Evolutionary conservation across 2,888 invertebrate species (phyloP), one percentile per base, ranked within the genome.

Genomic region (Acanthosepion esculentum): DNA sequence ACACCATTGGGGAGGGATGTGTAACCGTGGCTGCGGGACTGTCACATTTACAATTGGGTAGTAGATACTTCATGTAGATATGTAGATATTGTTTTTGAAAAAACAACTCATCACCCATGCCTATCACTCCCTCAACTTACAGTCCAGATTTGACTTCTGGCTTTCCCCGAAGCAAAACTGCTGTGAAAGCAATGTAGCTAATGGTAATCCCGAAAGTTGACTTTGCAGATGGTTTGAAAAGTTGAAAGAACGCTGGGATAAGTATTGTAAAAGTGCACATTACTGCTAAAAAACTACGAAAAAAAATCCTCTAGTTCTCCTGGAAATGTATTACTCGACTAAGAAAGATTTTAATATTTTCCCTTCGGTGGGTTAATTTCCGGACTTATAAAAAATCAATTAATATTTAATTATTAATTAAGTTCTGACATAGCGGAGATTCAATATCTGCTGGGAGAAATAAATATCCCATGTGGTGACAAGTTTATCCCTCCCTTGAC

Each of bases 341-440:
- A 15, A 78, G n/a, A 78, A 59, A 23, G 59, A 15, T 18, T 59
- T 59, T 20, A 26, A 20, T 20, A 78, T n/a, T n/a, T 78, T 29
- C n/a, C 78, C 78, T n/a, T 29, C 78, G 8, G 29, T 78, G n/a
- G 7, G 1, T 78, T 78, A 78, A 78, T 78, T 78, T 78, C 78
- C 78, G 78, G 78, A n/a, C n/a, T 78, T 78, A n/a, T 78, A 64
- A 29, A 78, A 78, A 78, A 78, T 78, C 78, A n/a, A 78, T 78
- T 15, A n/a, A 78, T 78, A n/a, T 78, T 78, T 78, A 78, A 78
- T 78, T n/a, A 78, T 78, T 10, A 78, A 78, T 78, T n/a, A 78
- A 78, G n/a, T n/a, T 8, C 12, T 15, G 78, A 15, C n/a, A n/a
- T 10, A n/a, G 78, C 29, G 8, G 78, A 78, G n/a, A n/a, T n/a